These are phyloP conservation scores for Lasius fuliginosus DNA, from an alignment of 2,888 invertebrate genomes.

Conservation along the genomic window DNA sequence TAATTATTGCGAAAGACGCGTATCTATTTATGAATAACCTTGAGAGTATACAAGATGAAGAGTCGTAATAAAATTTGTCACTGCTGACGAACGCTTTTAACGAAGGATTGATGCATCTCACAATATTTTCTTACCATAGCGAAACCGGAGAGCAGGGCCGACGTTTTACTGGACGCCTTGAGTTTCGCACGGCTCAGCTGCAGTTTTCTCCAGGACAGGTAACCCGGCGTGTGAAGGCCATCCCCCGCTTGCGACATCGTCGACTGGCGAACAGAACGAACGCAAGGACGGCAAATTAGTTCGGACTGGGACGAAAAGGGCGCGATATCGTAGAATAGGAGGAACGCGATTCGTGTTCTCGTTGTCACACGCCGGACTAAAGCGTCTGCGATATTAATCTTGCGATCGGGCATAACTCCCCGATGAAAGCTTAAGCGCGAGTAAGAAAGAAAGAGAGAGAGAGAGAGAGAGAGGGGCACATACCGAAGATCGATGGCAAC, in stretches of 20 bases:
- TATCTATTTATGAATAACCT: neutral
- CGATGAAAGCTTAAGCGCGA: constrained; percentile 54
- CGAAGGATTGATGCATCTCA: neutral
- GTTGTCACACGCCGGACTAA: neutral
- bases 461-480: constrained; percentile 76
- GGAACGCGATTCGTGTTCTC: neutral
- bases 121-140: constrained; percentile 93
- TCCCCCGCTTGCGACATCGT: constrained; percentile 93
- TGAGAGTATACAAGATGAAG: neutral
- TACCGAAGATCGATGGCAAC: constrained; percentile 83
- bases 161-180: constrained; percentile 99
- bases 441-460: constrained; percentile 68
- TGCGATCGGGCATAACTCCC: neutral
- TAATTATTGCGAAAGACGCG: neutral
- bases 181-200: constrained; percentile 98
- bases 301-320: neutral
- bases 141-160: constrained; percentile 98
- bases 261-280: constrained; percentile 86
- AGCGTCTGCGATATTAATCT: constrained; percentile 14
- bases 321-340: neutral
- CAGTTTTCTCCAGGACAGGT: constrained; percentile 95
- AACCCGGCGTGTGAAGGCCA: constrained; percentile 93
- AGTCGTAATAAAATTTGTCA: neutral
- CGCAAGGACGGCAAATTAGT: constrained; percentile 33
- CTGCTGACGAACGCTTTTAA: neutral